Base-by-base conservation (phyloP, 2,113 vertebrate genomes). In the Chaetops frenatus region DNA sequence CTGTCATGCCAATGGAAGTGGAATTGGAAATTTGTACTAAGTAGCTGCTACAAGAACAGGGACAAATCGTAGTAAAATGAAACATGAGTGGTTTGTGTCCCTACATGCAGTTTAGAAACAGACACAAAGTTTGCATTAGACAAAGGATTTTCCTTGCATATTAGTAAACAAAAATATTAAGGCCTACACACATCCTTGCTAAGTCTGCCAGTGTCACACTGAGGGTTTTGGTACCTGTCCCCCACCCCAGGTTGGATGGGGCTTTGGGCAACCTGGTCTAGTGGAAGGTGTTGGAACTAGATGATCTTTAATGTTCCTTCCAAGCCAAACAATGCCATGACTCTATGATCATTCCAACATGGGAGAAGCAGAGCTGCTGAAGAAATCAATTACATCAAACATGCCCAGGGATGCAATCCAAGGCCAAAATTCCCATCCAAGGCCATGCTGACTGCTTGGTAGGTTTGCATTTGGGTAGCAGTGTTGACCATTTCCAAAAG, bases 1-100 rank as follows among this genome's bases (percentile, higher is more conserved):
- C 47, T 16, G 56, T 14, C 12, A 24, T 0, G 1, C 42, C 67
- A 66, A 16, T 29, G 53, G 56, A 84, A 60, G 35, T 5, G 0
- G 57, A 81, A 65, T 13, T 71, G 58, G 70, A 74, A 84, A 88
- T 76, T 10, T 48, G 25, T 60, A 29, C 47, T 36, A 65, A 89
- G 50, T 12, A 45, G 48, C 50, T 93, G 66, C 58, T 15, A 36
- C 3, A 15, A 84, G 73, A 91, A n/a, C 29, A 73, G 45, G 76
- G 51, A 35, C 16, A 87, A 90, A 71, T 38, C 23, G 35, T 15
- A 45, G 44, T 8, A 50, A 92, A 85, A 74, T 22, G 40, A 36
- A 16, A 3, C 0, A 0, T 0, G 5, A 42, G 31, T 4, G 22
- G 15, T 78, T 48, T 48, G n/a, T 28, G 33, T 50, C 51, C 54